Evolutionary conservation across 2,888 invertebrate genomes (phyloP), one percentile per base, ranked within the genome.

Genomic region (Bembecia ichneumoniformis): DNA sequence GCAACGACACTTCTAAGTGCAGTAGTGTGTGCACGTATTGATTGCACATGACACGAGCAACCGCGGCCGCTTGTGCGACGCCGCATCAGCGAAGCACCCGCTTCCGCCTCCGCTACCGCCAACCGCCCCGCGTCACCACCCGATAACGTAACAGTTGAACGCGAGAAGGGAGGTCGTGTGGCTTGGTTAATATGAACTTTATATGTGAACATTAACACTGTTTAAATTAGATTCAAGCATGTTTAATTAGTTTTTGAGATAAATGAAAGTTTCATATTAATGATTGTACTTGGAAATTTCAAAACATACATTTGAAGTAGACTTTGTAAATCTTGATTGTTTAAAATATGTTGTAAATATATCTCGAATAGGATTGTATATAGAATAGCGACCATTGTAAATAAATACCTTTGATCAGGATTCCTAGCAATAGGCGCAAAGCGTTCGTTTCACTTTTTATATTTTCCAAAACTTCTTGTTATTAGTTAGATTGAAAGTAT

Each of bases 131-230:
- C 69, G 52, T 58, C 72, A 20, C 64, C 77, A 46, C 69, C 79
- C 54, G 74, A 75, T 14, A 66, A 68, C 48, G 60, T 66, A 35
- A 59, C 62, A 20, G 66, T 61, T 3, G 81, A 82, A 57, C 64
- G 72, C 47, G 89, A 89, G 49, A 82, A 88, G 55, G 82, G 86
- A 28, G 86, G 88, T 9, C 75, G 89, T 34, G 89, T 90, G 5
- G 90, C 90, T 20, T 90, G 90, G 90, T 81, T 89, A 52, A 89
- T 89, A 65, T 90, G 87, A 84, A 68, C 36, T 52, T 49, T n/a
- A 35, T 20, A 44, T 15, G 44, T 44, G 15, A 40, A 40, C 5
- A n/a, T 40, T 40, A 40, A 40, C 43, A 40, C 43, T 40, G 43
- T 40, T 40, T 14, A 40, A 40, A 13, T 40, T 40, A 40, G n/a